Evolutionary conservation across 2,113 vertebrate genomes (phyloP).

Genomic region (Muscicapa adusta): DNA sequence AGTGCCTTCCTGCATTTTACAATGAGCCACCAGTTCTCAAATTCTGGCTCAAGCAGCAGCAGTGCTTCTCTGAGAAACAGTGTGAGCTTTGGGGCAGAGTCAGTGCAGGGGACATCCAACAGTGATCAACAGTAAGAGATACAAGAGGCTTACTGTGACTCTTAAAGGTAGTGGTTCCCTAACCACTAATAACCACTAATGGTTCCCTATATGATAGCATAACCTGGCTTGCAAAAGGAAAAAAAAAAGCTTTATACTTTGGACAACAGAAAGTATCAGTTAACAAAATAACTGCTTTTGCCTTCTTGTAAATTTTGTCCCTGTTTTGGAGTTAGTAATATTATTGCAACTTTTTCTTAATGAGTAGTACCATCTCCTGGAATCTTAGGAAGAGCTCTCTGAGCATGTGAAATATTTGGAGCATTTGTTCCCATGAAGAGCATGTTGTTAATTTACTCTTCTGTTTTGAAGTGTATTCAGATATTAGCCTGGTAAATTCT

Average conservation of each 20-base stretch:
- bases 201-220: neutral
- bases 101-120: neutral
- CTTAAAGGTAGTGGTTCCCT: neutral
- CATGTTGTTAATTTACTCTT: neutral
- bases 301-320: neutral
- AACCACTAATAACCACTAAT: too few species aligned
- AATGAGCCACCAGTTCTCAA: fast-evolving
- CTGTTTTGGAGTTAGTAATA: neutral
- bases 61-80: fast-evolving
- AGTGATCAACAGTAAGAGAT: neutral
- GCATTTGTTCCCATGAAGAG: neutral
- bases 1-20: neutral
- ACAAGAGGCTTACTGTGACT: neutral
- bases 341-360: neutral
- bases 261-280: neutral
- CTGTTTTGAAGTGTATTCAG: neutral
- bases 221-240: fast-evolving
- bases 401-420: neutral
- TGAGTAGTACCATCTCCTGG: neutral
- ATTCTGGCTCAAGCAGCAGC: neutral
- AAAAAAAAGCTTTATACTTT: neutral
- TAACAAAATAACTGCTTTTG: neutral
- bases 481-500: neutral
- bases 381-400: neutral
- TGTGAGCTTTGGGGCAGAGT: neutral